phyloP scores from a whole-genome alignment of 2,888 invertebrate species.

The Dicranocentrus wangi region DNA sequence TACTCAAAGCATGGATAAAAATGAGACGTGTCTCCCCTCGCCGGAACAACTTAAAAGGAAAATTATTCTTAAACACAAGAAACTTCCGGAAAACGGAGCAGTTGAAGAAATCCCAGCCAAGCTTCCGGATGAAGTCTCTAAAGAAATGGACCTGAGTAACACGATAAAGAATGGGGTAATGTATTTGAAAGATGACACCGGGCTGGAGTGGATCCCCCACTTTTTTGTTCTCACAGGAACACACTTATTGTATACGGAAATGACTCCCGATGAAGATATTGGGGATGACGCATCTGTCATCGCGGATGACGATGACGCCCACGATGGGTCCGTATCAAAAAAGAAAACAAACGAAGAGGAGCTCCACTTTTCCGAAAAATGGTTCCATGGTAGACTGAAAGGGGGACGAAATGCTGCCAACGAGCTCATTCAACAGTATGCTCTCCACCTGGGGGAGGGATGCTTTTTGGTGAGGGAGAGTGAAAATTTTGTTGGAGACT shows the following conservation, averaged over 20 bases:
- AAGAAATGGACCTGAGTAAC: constrained; percentile 85
- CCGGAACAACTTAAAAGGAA: constrained; percentile 80
- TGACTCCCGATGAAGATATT: constrained; percentile 74
- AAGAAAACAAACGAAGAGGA: constrained; percentile 81
- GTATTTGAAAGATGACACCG: constrained; percentile 90
- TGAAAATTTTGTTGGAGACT: constrained; percentile 96
- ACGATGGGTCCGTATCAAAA: constrained; percentile 69
- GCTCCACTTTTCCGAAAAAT: constrained; percentile 91
- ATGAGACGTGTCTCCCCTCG: constrained; percentile 86
- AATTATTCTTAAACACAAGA: constrained; percentile 81
- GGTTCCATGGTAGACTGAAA: constrained; percentile 91
- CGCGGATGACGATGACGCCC: constrained; percentile 77
- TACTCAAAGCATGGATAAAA: constrained; percentile 84
- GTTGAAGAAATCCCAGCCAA: constrained; percentile 76
- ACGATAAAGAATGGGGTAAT: constrained; percentile 92
- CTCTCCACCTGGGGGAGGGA: constrained; percentile 83
- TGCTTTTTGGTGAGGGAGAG: constrained; percentile 94
- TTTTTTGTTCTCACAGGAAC: constrained; percentile 92
- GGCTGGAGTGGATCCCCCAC: constrained; percentile 93
- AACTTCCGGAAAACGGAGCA: constrained; percentile 87
- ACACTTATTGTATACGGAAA: constrained; percentile 90
- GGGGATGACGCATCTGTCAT: constrained; percentile 73
- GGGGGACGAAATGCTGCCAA: constrained; percentile 88
- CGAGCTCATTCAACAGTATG: constrained; percentile 82
- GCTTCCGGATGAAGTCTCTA: constrained; percentile 74